Percentiles rank a stretch among this genome's conserved stretches.
These are phyloP conservation scores for Drusus annulatus DNA, from an alignment of 1,140 invertebrate genomes.

Conservation along the genomic window DNA sequence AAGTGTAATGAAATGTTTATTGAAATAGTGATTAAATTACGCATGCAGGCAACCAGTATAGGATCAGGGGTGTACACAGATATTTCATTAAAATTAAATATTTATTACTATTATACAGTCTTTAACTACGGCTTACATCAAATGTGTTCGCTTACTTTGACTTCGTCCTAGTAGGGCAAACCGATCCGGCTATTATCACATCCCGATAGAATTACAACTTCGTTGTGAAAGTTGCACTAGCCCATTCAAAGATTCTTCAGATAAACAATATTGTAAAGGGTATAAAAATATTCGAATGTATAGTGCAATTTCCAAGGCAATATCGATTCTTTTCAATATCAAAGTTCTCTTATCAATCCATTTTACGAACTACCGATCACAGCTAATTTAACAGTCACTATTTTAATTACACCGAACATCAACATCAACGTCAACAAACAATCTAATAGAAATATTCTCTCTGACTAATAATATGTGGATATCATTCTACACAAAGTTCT, in stretches of 20 bases:
- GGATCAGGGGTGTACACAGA: conserved; percentile 26
- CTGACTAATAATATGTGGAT: conserved; percentile 6
- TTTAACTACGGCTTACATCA: conserved; percentile 51
- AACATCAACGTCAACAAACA: conserved; percentile 46
- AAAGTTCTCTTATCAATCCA: conserved; percentile 34
- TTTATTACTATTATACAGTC: conserved; percentile 52
- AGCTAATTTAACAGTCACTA: conserved; percentile 60
- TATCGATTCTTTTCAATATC: conserved; percentile 18
- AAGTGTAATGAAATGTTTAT: conserved; percentile 2
- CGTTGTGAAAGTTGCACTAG: conserved; percentile 46
- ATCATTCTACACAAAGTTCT: background rate
- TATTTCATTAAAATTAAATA: conserved; percentile 31
- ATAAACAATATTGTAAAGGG: conserved; percentile 26
- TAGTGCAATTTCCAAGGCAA: conserved; percentile 48
- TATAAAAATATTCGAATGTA: conserved; percentile 47
- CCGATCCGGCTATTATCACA: conserved; percentile 49
- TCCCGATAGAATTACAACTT: conserved; percentile 39
- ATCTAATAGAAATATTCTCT: conserved; percentile 34
- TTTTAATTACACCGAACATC: conserved; percentile 58
- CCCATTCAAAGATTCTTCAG: conserved; percentile 43
- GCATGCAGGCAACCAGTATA: conserved; percentile 20
- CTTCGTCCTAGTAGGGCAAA: conserved; percentile 51
- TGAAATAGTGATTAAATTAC: conserved; percentile 8
- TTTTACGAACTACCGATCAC: conserved; percentile 56
- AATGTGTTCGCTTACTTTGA: conserved; percentile 47